phyloP scores from a whole-genome alignment of 2,797 vertebrate species.

The Pachyuromys duprasi region DNA sequence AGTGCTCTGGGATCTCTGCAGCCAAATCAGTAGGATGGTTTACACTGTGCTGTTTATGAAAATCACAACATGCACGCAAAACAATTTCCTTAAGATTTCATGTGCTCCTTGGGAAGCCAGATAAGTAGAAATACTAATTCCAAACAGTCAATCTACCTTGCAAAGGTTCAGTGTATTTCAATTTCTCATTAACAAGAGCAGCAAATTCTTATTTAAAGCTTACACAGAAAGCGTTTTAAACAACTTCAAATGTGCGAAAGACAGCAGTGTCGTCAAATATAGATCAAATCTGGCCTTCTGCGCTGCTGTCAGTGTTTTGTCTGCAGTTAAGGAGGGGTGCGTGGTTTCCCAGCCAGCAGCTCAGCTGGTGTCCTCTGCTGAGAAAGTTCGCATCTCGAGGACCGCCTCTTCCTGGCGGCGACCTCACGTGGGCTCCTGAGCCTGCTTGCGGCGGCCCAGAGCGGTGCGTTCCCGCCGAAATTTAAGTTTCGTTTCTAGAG shows the following conservation, averaged over 20 bases:
- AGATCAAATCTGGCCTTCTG: neutral
- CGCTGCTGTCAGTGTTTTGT: too few species aligned
- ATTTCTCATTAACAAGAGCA: neutral
- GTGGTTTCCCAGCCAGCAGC: neutral
- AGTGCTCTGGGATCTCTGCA: neutral
- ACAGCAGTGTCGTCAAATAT: neutral
- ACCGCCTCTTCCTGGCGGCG: neutral
- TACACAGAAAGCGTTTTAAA: neutral
- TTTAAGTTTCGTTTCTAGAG: slow-evolving; percentile 68
- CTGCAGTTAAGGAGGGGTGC: neutral
- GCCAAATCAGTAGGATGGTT: neutral
- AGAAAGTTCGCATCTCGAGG: neutral
- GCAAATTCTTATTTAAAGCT: neutral
- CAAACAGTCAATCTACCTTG: neutral
- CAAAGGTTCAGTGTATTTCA: neutral
- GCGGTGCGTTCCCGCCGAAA: slow-evolving; percentile 46
- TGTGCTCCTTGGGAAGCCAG: slow-evolving; percentile 6
- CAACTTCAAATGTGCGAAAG: neutral
- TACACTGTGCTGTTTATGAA: neutral
- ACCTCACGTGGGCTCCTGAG: neutral
- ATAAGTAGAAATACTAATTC: slow-evolving; percentile 37
- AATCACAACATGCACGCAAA: neutral
- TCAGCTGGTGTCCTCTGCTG: accelerated
- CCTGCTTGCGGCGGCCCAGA: neutral
- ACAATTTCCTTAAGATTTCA: neutral